Evolutionary conservation across 2,888 invertebrate species (phyloP).

Genomic region (Therioaphis trifolii): DNA sequence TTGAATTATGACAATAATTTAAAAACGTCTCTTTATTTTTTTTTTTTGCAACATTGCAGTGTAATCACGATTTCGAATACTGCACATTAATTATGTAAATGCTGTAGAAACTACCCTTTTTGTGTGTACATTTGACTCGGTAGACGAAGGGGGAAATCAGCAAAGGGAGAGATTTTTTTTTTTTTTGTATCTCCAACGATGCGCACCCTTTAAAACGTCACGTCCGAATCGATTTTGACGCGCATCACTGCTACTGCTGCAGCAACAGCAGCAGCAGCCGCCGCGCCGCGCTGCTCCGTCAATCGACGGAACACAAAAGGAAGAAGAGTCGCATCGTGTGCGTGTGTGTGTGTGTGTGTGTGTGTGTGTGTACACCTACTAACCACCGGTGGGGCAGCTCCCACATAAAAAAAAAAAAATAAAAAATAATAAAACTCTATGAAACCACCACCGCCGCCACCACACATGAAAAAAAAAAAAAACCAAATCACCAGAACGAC

Average conservation of each 20-base stretch:
- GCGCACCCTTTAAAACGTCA: conserved; percentile 48
- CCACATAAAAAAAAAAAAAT: not conserved
- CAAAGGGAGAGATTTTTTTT: conserved; percentile 1
- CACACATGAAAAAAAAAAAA: conserved; percentile 24
- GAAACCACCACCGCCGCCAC: conserved; percentile 9
- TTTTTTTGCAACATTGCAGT: not conserved
- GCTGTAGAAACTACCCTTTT: not conserved
- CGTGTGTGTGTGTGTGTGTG: no score
- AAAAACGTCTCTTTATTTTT: no score
- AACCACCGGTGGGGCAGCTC: conserved; percentile 4
- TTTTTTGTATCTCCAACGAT: conserved; percentile 13
- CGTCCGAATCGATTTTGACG: conserved; percentile 54
- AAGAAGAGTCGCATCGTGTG: conserved; percentile 37
- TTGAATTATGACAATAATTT: not conserved
- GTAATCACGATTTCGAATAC: not conserved
- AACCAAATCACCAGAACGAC: conserved; percentile 41
- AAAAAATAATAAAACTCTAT: not conserved
- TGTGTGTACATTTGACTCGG: conserved; percentile 7
- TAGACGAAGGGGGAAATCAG: not conserved
- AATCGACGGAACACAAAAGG: conserved; percentile 36
- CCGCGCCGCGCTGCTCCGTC: no score
- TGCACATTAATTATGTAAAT: conserved; percentile 18
- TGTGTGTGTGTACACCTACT: not conserved
- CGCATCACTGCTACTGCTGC: conserved; percentile 41
- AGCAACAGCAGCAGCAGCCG: not conserved